These are phyloP conservation scores for Gila orcuttii DNA, from an alignment of 2,113 vertebrate genomes.

Conservation along the genomic window DNA sequence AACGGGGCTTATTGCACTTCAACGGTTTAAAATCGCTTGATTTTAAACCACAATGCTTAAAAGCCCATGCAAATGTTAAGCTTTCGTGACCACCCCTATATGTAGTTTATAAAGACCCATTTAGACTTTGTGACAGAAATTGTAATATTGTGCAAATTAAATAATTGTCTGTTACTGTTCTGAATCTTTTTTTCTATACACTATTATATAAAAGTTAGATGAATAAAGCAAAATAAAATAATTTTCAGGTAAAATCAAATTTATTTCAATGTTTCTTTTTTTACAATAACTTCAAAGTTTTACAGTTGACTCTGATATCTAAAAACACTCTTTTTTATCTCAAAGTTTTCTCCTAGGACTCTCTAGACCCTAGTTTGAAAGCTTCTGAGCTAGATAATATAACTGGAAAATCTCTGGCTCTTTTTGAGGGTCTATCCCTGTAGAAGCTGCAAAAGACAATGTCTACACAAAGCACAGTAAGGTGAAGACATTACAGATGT, in stretches of 20 bases:
- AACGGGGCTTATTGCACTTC: no score
- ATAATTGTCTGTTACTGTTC: neutral
- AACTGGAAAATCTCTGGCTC: neutral
- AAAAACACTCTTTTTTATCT: neutral
- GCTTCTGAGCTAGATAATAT: slow-evolving; percentile 1
- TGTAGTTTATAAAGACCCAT: neutral
- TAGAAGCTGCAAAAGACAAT: neutral
- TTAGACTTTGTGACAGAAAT: neutral
- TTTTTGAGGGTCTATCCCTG: neutral
- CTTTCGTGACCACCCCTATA: neutral
- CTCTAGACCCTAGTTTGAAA: neutral
- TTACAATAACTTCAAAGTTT: neutral
- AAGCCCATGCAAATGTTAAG: no score
- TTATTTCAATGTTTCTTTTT: neutral
- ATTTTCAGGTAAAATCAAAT: neutral
- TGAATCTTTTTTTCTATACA: neutral
- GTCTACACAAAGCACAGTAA: neutral
- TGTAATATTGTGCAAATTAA: neutral
- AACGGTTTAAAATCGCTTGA: no score
- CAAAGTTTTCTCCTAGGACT: neutral
- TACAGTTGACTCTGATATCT: neutral
- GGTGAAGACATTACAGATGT: slow-evolving; percentile 5
- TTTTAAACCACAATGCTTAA: no score
- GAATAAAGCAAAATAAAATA: neutral
- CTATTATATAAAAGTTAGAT: neutral